Evolutionary conservation across 2,888 invertebrate genomes (phyloP), one percentile per base, ranked within the genome.

Genomic region (Megastigmus dorsalis): DNA sequence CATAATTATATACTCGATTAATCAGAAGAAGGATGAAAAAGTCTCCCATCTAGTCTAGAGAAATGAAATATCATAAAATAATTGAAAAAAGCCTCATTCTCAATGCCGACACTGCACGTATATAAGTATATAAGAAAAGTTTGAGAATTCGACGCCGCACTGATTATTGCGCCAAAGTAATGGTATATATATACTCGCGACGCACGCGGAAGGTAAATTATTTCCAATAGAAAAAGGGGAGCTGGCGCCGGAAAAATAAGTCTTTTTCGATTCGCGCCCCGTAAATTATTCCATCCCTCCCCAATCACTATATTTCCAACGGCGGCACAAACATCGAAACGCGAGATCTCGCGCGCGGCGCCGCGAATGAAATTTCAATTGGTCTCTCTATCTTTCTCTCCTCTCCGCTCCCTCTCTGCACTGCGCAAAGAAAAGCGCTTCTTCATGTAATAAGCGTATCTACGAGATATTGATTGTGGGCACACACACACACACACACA

Each of bases 391-490:
- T 48, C 50, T 28, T 38, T 23, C 48, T 50, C 36, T 36, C 26
- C 5, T 36, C 30, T 23, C 3, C 30, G 13, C n/a, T 62, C 18
- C n/a, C 9, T 3, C 30, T 20, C 20, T 30, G 43, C 66, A 30
- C 13, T 28, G 36, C 26, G 55, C 68, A 68, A 68, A 68, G 68
- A 68, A 68, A 68, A 68, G 50, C 50, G 18, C 38, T n/a, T n/a
- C 48, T 59, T 26, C 38, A 43, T 36, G 63, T 63, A 71, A 71
- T 63, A 71, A 71, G 70, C 63, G 45, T 20, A 41, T n/a, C 55
- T 52, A 70, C 45, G 62, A 48, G 43, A 36, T 71, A 71, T 71
- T 71, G 70, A 71, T 71, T 71, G 63, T 71, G 70, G 54, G 54
- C 54, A 54, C 43, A 70, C n/a, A 59, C 4, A n/a, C n/a, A n/a